phyloP scores from a whole-genome alignment of 2,113 vertebrate genomes.

The Cryptoleucopteryx plumbea region DNA sequence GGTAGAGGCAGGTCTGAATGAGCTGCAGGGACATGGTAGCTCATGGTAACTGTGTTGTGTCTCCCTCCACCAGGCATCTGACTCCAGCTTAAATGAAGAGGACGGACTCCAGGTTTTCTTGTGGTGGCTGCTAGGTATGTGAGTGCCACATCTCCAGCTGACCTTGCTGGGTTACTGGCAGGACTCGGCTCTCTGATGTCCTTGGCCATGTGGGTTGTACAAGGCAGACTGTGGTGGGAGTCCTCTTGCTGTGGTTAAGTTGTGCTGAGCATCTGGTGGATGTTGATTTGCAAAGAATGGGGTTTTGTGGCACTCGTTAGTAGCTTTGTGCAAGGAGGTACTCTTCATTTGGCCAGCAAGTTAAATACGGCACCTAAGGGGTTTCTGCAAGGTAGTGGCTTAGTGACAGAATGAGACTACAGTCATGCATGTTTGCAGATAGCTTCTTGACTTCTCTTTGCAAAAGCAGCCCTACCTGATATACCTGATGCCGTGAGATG shows the following conservation, averaged over 20 bases:
- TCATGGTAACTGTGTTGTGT: background rate
- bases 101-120: conserved; percentile 79
- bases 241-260: background rate
- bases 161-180: background rate
- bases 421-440: background rate
- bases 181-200: background rate
- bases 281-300: background rate
- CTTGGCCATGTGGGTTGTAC: background rate
- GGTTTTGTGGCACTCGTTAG: background rate
- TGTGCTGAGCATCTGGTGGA: background rate
- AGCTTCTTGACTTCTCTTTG: background rate
- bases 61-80: conserved; percentile 71
- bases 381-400: background rate
- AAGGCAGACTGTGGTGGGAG: background rate
- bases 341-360: background rate
- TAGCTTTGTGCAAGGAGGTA: background rate
- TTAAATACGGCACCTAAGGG: rapidly evolving
- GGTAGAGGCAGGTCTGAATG: background rate
- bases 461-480: background rate
- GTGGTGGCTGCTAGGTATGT: conserved; percentile 91
- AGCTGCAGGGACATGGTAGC: background rate
- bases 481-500: background rate
- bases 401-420: background rate
- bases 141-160: background rate
- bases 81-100: conserved; percentile 70